Conservation (phyloP, 2,797 vertebrate species). For the Chelmon rostratus region DNA sequence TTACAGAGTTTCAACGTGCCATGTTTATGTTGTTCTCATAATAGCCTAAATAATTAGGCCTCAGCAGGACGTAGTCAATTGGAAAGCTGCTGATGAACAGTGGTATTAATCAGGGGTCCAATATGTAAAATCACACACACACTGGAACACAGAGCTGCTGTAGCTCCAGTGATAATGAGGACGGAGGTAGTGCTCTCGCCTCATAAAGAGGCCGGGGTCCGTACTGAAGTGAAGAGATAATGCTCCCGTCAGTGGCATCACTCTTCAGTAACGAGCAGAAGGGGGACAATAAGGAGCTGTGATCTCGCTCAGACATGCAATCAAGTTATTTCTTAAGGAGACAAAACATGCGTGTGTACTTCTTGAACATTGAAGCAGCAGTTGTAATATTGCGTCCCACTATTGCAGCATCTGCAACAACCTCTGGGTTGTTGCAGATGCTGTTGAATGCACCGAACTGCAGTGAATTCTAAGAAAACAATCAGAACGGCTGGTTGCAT, state of each 20-base stretch:
- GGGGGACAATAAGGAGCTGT: constrained; percentile 10
- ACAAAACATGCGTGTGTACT: constrained; percentile 6
- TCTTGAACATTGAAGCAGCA: constrained; percentile 1
- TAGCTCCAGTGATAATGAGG: constrained; percentile 41
- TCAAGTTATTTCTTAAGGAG: constrained; percentile 21
- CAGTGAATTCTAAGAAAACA: constrained; percentile 1
- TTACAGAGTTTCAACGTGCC: not conserved
- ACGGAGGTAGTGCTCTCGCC: constrained; percentile 13
- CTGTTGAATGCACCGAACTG: not conserved
- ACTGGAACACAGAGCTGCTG: not conserved
- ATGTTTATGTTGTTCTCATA: constrained; percentile 3
- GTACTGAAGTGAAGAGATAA: constrained; percentile 20
- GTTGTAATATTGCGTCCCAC: not conserved
- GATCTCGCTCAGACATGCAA: constrained; percentile 12
- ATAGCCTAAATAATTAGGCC: constrained; percentile 27
- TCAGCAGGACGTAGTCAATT: constrained; percentile 28
- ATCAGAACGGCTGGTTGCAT: constrained; percentile 8
- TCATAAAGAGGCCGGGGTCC: constrained; percentile 45
- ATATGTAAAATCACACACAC: constrained; percentile 21
- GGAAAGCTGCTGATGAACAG: constrained; percentile 28
- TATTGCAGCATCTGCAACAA: not conserved
- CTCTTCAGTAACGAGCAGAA: constrained; percentile 29
- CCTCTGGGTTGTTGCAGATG: not conserved
- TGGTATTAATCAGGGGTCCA: constrained; percentile 24
- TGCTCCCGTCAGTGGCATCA: constrained; percentile 34